These are phyloP conservation scores for Sinocyclocheilus anshuiensis DNA, from an alignment of 2,113 vertebrate species.

Conservation along the genomic window DNA sequence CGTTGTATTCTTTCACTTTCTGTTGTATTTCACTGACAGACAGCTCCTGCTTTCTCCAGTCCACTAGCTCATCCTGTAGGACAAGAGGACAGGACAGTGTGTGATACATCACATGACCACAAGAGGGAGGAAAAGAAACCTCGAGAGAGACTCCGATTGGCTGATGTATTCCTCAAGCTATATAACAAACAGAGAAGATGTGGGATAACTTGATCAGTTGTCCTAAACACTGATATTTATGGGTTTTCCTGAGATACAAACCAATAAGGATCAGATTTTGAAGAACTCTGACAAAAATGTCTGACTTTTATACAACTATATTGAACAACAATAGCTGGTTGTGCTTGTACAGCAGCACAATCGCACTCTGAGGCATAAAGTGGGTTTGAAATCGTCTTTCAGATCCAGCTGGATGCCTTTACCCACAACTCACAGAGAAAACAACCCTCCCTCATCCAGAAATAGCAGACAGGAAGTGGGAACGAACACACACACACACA, in stretches of 20 bases:
- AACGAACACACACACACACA: neutral
- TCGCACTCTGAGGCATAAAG: neutral
- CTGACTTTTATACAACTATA: neutral
- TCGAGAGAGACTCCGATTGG: neutral
- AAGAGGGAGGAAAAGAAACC: neutral
- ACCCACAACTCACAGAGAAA: slow-evolving; percentile 10
- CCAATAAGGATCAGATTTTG: neutral
- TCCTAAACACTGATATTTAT: neutral
- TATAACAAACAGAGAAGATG: neutral
- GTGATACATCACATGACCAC: neutral
- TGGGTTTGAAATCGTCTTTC: neutral
- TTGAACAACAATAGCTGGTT: neutral
- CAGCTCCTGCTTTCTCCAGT: slow-evolving; percentile 80
- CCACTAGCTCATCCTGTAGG: slow-evolving; percentile 84
- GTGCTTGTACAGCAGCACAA: neutral
- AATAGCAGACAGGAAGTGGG: slow-evolving; percentile 30
- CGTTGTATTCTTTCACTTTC: slow-evolving; percentile 92
- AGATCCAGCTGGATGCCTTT: slow-evolving; percentile 20
- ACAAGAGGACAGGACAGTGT: neutral
- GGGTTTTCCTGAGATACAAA: neutral
- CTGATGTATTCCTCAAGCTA: neutral
- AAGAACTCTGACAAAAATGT: neutral
- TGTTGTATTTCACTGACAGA: slow-evolving; percentile 83
- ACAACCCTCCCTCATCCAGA: neutral
- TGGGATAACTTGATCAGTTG: neutral